Evolutionary conservation across 2,888 invertebrate genomes (phyloP), one percentile per base, ranked within the genome.

Genomic region (Tipula vernalis): DNA sequence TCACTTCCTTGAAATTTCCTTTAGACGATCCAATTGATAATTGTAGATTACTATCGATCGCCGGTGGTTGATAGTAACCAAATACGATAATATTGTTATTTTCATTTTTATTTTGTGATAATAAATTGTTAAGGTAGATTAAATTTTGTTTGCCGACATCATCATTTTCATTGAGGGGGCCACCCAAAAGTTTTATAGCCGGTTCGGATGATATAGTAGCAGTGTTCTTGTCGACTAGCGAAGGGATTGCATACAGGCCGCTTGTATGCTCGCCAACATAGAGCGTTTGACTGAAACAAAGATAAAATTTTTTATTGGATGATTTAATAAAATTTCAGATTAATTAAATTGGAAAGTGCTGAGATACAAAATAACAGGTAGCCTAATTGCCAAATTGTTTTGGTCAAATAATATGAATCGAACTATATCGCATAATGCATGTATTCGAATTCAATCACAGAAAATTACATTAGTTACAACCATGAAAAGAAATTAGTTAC

Each of bases 221-320:
- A 3, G 96, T 96, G 88, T 95, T 95, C 89, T 98, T 96, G 92
- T 99, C 98, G 0, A 98, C 98, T 36, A 98, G 92, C 0, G 98
- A 97, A 0, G 98, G 97, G 86, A 99, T 91, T 0, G 99, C 99
- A 91, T 98, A 99, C 0, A 98, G 92, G 0, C 98, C 98, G 89
- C 96, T 94, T 88, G 94, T 93, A 86, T 93, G 93, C 90, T 98
- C 97, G 0, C 99, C 99, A 87, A 99, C 95, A 91, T 98, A 99
- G 44, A 99, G 92, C 0, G 98, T 97, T 87, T 97, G 96, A 89
- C 98, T 98, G 92, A 88, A 93, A 89, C 87, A 88, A 89, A 88
- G 0, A 44, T 6, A 39, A 2, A 39, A 39, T 39, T 0, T 39
- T 39, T 2, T 39, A 39, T 6, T 6, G 39, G 5, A 39, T 39